Base-by-base conservation (phyloP, 2,113 vertebrate species). In the Calidris pygmaea region DNA sequence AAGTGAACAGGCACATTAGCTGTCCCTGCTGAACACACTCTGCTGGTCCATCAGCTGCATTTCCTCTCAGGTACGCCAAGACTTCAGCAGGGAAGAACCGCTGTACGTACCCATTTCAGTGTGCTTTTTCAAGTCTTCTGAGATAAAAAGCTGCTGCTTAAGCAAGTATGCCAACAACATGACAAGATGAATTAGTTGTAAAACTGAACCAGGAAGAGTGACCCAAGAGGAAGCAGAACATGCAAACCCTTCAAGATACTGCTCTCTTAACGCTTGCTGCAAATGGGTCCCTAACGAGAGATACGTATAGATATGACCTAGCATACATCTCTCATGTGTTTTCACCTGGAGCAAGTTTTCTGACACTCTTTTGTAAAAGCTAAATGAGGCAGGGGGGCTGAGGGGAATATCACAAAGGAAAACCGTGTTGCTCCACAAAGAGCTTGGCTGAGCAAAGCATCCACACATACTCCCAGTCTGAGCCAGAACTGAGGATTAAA, bases 81-180 rank as follows among this genome's bases (percentile, higher is more conserved):
- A 65, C 65, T 63, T 43, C 45, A 55, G 14, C 14, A 34, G n/a
- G 53, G 24, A 87, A 82, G 39, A 75, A 48, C 1, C 0, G 0
- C 9, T n/a, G 24, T 18, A 77, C 55, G 7, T 6, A 52, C 6
- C 1, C 0, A 65, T 76, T 79, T 27, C 48, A 60, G 45, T 0
- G 0, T 18, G 14, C 10, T 77, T 79, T 87, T 55, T 52, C 15
- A n/a, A 90, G 47, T 14, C 9, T 48, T 60, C 29, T 45, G 19
- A 68, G 53, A 82, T 32, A 82, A n/a, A 63, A 87, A 17, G 23
- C 1, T 35, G 23, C 41, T 85, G 35, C n/a, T 55, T 75, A 77
- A 90, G 52, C 66, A 92, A 20, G 12, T 9, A 48, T 10, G 12
- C 16, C 39, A 78, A 53, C 22, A 78, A 41, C 7, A 32, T 7